Percentiles rank a stretch among this genome's conserved stretches.
phyloP scores from a whole-genome alignment of 2,113 vertebrate genomes.

The Cyphomyrus discorhynchus region DNA sequence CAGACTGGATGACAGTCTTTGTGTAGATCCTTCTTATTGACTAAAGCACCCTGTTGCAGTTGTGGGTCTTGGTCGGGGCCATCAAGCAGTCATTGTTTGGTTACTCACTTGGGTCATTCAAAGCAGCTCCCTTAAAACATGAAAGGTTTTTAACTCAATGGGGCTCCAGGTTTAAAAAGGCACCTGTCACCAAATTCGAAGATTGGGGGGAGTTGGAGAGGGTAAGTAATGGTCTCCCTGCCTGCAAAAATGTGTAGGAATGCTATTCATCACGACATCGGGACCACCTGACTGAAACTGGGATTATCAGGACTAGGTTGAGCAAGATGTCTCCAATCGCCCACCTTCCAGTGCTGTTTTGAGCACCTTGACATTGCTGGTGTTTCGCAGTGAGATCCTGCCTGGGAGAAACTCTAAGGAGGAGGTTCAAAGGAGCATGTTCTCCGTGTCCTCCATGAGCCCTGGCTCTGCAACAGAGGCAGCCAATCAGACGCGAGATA shows the following conservation, averaged over 20 bases:
- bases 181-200: neutral
- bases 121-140: neutral
- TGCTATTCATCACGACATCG: neutral
- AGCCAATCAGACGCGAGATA: neutral
- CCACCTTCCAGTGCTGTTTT: neutral
- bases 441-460: neutral
- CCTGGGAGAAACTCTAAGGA: neutral
- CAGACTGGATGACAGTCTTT: neutral
- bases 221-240: neutral
- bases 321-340: neutral
- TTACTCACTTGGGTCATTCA: neutral
- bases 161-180: neutral
- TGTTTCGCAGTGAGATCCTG: neutral
- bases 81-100: neutral
- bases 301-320: neutral
- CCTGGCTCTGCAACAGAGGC: neutral
- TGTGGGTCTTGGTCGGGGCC: neutral
- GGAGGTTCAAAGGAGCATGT: neutral
- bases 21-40: neutral
- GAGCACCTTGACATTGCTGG: neutral
- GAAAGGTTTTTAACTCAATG: neutral
- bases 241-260: neutral
- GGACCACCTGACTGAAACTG: neutral
- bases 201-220: neutral
- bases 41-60: neutral